phyloP scores from a whole-genome alignment of 2,797 vertebrate species.

The Phyllotis vaccarum region DNA sequence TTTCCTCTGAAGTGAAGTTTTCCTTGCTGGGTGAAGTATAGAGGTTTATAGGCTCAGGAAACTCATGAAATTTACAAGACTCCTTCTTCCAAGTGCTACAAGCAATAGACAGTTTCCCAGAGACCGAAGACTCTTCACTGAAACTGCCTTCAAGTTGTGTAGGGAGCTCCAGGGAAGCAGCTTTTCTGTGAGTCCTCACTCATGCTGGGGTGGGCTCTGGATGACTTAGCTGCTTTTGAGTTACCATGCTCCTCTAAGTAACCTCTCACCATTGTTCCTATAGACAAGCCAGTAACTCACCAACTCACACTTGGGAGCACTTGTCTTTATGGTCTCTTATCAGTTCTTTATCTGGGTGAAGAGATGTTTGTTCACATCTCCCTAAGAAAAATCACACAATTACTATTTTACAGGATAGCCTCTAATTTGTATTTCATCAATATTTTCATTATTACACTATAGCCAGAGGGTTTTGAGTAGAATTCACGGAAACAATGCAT shows the following conservation, averaged over 20 bases:
- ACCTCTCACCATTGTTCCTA: background rate
- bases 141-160: background rate
- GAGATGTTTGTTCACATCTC: background rate
- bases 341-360: background rate
- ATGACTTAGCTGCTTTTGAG: background rate
- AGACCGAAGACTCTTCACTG: background rate
- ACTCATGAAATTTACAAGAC: background rate
- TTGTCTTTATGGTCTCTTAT: background rate
- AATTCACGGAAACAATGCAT: background rate
- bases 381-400: background rate
- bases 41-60: background rate
- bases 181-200: background rate
- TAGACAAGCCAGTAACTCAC: background rate
- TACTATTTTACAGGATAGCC: background rate
- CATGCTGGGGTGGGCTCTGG: no score
- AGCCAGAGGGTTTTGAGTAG: background rate
- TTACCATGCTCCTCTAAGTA: background rate
- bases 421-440: background rate
- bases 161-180: background rate
- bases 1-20: background rate
- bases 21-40: background rate
- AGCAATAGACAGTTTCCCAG: background rate
- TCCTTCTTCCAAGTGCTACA: background rate
- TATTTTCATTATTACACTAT: background rate
- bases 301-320: background rate